A percentile compares a stretch with the other conserved stretches of the same genome.
These are phyloP conservation scores for Alviniconcha strummeri DNA, from an alignment of 2,888 invertebrate species.

Conservation along the genomic window DNA sequence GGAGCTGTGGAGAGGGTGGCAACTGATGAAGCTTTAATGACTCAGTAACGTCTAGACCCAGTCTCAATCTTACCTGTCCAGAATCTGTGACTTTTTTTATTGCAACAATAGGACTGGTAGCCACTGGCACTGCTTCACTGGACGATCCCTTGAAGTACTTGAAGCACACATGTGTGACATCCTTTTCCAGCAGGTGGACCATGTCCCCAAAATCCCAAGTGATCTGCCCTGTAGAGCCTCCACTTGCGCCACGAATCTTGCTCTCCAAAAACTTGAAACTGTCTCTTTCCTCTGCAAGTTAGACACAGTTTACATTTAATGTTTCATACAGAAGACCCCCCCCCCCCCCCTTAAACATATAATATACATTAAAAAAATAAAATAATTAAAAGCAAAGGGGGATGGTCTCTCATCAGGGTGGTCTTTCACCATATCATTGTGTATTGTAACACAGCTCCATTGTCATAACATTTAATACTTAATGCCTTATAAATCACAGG, in stretches of 20 bases:
- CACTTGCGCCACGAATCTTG: slow-evolving; percentile 70
- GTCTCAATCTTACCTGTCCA: slow-evolving; percentile 37
- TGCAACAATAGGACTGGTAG: slow-evolving; percentile 71
- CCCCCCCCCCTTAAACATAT: too few species aligned
- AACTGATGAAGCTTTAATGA: too few species aligned
- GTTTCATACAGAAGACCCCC: too few species aligned
- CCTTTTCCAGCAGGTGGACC: slow-evolving; percentile 48
- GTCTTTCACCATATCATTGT: too few species aligned
- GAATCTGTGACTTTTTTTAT: slow-evolving; percentile 49
- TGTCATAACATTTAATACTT: too few species aligned
- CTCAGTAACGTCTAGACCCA: too few species aligned
- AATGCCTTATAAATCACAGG: too few species aligned
- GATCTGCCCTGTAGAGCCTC: slow-evolving; percentile 69
- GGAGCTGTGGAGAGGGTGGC: too few species aligned
- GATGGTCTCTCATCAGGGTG: too few species aligned
- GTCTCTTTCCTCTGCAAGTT: slow-evolving; percentile 58
- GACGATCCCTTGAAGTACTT: slow-evolving; percentile 74
- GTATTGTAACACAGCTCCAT: too few species aligned
- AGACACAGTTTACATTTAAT: background rate
- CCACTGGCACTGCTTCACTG: slow-evolving; percentile 73
- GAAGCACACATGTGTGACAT: slow-evolving; percentile 69
- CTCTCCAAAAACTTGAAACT: slow-evolving; percentile 71
- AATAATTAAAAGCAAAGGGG: too few species aligned
- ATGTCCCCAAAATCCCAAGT: slow-evolving; percentile 71
- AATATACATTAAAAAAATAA: background rate